Conservation (phyloP, 2,888 invertebrate species). For the Masnerella sp. region DNA sequence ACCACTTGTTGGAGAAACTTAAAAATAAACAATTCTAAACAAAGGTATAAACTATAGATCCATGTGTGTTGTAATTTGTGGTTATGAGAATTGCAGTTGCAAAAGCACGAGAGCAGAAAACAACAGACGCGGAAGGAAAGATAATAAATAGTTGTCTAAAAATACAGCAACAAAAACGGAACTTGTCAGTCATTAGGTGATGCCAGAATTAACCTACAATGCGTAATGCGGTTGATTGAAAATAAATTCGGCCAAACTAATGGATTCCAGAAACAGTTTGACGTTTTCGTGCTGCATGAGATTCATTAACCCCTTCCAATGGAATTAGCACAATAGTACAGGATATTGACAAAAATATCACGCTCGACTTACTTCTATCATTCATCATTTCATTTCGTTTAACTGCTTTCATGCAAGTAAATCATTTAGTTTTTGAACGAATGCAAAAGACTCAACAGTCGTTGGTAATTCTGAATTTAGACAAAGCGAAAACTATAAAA, state of each 20-base stretch:
- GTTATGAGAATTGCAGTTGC: too few species aligned
- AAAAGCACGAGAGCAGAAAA: conserved; percentile 18
- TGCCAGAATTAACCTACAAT: conserved; percentile 17
- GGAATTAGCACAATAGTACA: conserved; percentile 5
- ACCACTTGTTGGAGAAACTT: too few species aligned
- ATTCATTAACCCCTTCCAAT: conserved; percentile 4
- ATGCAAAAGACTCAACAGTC: too few species aligned
- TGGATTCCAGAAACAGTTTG: conserved; percentile 18
- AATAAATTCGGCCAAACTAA: conserved; percentile 23
- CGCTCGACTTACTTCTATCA: too few species aligned
- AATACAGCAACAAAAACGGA: conserved; percentile 23
- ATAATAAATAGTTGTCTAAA: conserved; percentile 33
- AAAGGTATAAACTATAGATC: too few species aligned
- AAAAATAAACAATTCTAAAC: too few species aligned
- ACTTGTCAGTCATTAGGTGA: conserved; percentile 19
- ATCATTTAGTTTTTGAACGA: too few species aligned
- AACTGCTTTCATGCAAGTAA: too few species aligned
- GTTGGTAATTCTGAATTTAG: too few species aligned
- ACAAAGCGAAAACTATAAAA: too few species aligned
- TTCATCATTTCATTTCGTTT: too few species aligned
- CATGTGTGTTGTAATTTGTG: too few species aligned
- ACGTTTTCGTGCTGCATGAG: conserved; percentile 16
- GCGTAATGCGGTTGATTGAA: conserved; percentile 19
- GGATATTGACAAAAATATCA: conserved; percentile 15
- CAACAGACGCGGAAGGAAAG: conserved; percentile 21